phyloP scores from a whole-genome alignment of 2,797 vertebrate species.

The Pseudomugil gertrudae region DNA sequence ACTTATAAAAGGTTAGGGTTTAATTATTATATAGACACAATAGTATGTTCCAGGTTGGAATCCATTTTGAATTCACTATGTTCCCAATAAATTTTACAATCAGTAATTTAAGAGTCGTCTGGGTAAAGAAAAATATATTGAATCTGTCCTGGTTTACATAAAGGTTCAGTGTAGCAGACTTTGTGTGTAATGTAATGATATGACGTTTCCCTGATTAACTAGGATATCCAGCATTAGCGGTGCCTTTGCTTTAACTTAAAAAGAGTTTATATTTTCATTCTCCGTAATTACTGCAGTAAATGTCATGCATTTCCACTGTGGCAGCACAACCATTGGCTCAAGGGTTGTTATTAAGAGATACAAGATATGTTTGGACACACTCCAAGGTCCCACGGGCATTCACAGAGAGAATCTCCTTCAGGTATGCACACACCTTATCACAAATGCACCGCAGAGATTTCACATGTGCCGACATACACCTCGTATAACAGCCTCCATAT shows the following conservation, averaged over 20 bases:
- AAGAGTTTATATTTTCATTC: conserved; percentile 8
- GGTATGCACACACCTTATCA: conserved; percentile 53
- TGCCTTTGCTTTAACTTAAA: conserved; percentile 3
- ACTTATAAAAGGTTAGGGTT: neutral
- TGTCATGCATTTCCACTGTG: conserved; percentile 29
- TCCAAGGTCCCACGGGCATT: conserved; percentile 35
- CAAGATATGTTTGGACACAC: conserved; percentile 57
- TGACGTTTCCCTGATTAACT: conserved; percentile 1
- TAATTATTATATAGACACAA: neutral
- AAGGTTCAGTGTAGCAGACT: neutral
- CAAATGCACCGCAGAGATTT: conserved; percentile 50
- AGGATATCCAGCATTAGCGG: neutral
- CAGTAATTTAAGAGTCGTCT: neutral
- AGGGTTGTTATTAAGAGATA: conserved; percentile 53
- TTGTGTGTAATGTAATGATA: conserved; percentile 5
- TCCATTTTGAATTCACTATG: neutral
- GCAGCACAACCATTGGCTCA: conserved; percentile 18
- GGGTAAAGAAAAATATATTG: neutral
- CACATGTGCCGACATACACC: conserved; percentile 18
- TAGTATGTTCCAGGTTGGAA: neutral
- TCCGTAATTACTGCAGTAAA: conserved; percentile 13
- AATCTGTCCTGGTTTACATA: neutral
- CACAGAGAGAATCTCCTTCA: conserved; percentile 42
- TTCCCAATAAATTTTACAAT: neutral
- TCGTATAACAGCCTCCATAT: conserved; percentile 8